Conservation (phyloP, 2,113 vertebrate genomes). For the Ivindomyrus marchei region DNA sequence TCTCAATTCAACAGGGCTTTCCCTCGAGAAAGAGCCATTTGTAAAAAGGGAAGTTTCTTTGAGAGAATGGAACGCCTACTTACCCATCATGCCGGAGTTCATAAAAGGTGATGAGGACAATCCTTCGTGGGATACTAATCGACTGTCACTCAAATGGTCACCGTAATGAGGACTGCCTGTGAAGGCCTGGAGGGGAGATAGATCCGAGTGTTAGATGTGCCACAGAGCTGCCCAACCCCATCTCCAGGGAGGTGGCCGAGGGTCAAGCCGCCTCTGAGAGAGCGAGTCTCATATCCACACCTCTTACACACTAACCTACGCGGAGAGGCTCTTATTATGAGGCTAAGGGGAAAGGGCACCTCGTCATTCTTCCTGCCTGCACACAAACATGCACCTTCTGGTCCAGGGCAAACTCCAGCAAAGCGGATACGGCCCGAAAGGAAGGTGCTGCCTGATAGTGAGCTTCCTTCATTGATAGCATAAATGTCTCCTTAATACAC, state of each 20-base stretch:
- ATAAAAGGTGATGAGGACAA: constrained; percentile 97
- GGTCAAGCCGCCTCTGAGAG: constrained; percentile 54
- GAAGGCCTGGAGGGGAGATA: constrained; percentile 78
- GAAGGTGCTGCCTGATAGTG: neutral
- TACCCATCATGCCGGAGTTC: constrained; percentile 97
- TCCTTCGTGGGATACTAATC: constrained; percentile 96
- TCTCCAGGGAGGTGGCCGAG: constrained; percentile 56
- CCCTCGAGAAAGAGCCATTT: constrained; percentile 38
- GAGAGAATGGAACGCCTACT: constrained; percentile 76
- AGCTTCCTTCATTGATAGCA: neutral
- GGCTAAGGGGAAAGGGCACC: neutral
- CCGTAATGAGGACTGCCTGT: constrained; percentile 94
- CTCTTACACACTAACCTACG: neutral
- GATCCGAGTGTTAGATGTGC: constrained; percentile 82
- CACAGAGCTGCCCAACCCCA: constrained; percentile 66
- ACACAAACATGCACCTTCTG: neutral
- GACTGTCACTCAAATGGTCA: constrained; percentile 98
- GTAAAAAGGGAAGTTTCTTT: neutral
- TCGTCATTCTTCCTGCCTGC: neutral
- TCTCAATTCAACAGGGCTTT: constrained; percentile 47
- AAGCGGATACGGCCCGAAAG: neutral
- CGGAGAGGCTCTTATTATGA: neutral
- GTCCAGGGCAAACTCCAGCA: neutral
- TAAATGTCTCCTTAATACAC: neutral
- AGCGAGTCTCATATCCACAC: constrained; percentile 6